phyloP scores from a whole-genome alignment of 2,888 invertebrate genomes.

The Sepiola atlantica region DNA sequence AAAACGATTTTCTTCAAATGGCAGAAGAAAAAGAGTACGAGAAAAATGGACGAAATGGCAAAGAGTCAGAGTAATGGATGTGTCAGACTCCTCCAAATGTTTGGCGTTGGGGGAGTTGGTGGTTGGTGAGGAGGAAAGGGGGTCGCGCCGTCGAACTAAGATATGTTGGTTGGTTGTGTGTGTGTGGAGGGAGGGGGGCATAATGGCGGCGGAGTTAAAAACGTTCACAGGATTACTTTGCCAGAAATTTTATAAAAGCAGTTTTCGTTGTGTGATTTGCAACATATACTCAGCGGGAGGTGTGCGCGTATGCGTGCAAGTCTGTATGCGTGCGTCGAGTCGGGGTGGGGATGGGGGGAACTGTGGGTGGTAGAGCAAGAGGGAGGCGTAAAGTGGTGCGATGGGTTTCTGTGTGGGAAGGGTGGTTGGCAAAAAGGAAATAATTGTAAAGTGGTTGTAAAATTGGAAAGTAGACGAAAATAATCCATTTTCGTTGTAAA shows the following conservation, averaged over 20 bases:
- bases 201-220: background rate
- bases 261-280: constrained; percentile 32
- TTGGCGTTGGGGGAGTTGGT: background rate
- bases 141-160: background rate
- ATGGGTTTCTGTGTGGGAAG: background rate
- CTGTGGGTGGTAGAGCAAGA: background rate
- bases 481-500: constrained; percentile 12
- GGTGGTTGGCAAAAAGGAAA: background rate
- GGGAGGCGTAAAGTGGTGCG: background rate
- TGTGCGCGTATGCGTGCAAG: background rate
- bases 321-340: background rate
- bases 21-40: background rate
- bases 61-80: background rate
- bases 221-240: background rate
- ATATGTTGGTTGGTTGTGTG: too few relatives aligned
- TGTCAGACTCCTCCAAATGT: constrained; percentile 20
- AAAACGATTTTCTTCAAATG: background rate
- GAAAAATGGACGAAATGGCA: background rate
- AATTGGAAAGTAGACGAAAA: constrained; percentile 20
- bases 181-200: background rate
- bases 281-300: constrained; percentile 18
- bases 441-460: constrained; percentile 22
- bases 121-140: background rate
- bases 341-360: background rate
- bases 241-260: constrained; percentile 32